Conservation (phyloP, 2,113 vertebrate genomes). For the Canis aureus region DNA sequence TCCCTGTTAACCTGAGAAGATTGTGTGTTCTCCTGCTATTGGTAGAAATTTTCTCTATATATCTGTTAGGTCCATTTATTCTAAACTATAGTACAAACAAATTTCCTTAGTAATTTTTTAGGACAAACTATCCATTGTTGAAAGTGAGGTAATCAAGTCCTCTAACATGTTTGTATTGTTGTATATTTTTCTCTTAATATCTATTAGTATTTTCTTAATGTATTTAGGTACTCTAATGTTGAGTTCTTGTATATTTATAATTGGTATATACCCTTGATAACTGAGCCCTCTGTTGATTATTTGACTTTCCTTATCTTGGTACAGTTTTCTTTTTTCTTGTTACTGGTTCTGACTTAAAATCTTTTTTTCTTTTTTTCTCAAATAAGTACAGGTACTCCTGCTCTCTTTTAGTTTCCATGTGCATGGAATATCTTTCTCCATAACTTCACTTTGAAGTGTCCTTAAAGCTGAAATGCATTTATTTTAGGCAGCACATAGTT, state of each 20-base stretch:
- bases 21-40: background rate
- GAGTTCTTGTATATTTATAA: background rate
- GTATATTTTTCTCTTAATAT: background rate
- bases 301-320: background rate
- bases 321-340: background rate
- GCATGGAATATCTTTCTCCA: background rate
- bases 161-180: background rate
- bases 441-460: background rate
- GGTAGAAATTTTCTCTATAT: background rate
- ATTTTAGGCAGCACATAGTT: background rate
- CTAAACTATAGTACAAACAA: background rate
- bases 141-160: background rate
- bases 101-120: background rate
- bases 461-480: background rate
- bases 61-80: background rate
- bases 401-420: background rate
- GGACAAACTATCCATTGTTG: background rate
- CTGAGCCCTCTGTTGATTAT: background rate
- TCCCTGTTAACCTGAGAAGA: background rate
- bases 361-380: background rate
- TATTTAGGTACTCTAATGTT: background rate
- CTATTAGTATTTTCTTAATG: background rate
- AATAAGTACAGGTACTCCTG: background rate
- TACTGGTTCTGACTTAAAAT: background rate
- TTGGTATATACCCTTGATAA: background rate